A percentile compares a stretch with the other conserved stretches of the same genome.
Conservation (phyloP, 2,113 vertebrate species). For the Acanthisitta chloris region DNA sequence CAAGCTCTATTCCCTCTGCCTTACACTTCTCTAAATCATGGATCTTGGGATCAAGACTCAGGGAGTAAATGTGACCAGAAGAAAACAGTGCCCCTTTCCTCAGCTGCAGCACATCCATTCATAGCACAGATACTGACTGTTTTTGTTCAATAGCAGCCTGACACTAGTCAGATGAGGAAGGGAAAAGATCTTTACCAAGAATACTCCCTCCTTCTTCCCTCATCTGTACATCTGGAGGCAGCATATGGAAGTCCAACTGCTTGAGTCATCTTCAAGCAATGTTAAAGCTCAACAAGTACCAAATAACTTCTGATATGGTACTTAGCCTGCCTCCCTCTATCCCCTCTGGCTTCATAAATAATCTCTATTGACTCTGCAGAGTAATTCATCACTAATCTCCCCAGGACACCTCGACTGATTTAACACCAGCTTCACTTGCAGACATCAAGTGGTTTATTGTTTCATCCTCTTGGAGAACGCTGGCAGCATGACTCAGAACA, state of each 20-base stretch:
- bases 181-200: not conserved
- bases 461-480: not conserved
- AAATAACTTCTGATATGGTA: constrained; percentile 60
- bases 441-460: constrained; percentile 66
- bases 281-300: constrained; percentile 44
- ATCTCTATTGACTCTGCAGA: constrained; percentile 61
- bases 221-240: not conserved
- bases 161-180: not conserved
- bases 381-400: constrained; percentile 57
- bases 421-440: constrained; percentile 59
- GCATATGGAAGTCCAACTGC: constrained; percentile 13
- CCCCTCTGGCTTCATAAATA: constrained; percentile 57
- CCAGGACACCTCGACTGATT: constrained; percentile 61
- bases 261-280: constrained; percentile 53
- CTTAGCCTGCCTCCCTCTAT: constrained; percentile 23
- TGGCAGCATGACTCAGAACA: not conserved
- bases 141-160: not conserved
- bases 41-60: not conserved
- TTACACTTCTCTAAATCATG: not conserved
- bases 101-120: not conserved
- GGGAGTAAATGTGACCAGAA: not conserved
- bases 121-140: not conserved
- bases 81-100: not conserved
- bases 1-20: not conserved
- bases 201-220: not conserved